Percentiles rank a stretch among this genome's conserved stretches.
These are phyloP conservation scores for Anolis apletophallus DNA, from an alignment of 2,797 vertebrate genomes.

Conservation along the genomic window DNA sequence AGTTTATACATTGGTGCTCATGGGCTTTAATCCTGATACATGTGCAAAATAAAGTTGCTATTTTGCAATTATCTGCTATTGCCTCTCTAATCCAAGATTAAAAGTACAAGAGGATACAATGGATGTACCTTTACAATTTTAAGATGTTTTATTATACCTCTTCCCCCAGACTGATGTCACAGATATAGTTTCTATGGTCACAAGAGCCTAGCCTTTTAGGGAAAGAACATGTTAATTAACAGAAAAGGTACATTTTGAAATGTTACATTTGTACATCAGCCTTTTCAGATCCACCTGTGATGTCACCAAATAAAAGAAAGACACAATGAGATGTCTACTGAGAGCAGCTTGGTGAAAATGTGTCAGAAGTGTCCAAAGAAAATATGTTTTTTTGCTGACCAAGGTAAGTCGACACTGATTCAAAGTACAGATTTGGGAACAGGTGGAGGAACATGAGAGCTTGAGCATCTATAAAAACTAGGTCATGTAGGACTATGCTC, in stretches of 20 bases:
- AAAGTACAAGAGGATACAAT: not conserved
- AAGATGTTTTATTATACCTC: rapidly evolving
- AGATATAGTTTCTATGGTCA: slow-evolving; percentile 29
- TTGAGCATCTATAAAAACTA: too few species aligned
- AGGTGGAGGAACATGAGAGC: too few species aligned
- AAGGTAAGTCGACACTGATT: not conserved
- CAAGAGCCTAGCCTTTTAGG: not conserved
- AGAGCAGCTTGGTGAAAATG: not conserved
- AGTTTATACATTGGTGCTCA: not conserved
- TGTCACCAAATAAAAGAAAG: not conserved
- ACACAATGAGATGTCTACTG: not conserved
- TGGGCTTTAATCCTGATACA: slow-evolving; percentile 10
- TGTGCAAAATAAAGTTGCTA: not conserved
- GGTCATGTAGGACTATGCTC: too few species aligned
- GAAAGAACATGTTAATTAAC: slow-evolving; percentile 1
- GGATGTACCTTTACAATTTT: not conserved
- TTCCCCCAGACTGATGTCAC: not conserved
- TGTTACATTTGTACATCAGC: not conserved
- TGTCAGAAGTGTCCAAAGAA: not conserved
- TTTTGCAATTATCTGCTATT: not conserved
- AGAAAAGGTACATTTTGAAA: slow-evolving; percentile 16
- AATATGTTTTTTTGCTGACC: not conserved
- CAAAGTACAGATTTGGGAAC: too few species aligned
- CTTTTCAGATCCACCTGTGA: not conserved
- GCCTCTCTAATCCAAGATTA: slow-evolving; percentile 30